Evolutionary conservation across 2,888 invertebrate genomes (phyloP).

Genomic region (Drosophila kuntzei): DNA sequence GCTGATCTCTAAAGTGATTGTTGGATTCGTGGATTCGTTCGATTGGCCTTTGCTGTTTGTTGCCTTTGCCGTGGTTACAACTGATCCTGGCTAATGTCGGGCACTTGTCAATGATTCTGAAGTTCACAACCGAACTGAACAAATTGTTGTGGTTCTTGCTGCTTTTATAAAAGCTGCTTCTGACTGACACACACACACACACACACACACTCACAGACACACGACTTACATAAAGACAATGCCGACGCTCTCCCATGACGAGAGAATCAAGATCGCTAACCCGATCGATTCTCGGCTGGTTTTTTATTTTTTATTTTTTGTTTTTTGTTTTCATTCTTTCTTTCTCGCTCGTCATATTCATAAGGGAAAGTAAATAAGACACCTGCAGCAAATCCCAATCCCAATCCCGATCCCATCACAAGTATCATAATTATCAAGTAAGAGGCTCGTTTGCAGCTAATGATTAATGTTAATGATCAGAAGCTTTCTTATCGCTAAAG

Average conservation of each 20-base stretch:
- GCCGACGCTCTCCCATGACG: constrained; percentile 43
- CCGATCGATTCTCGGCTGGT: constrained; percentile 43
- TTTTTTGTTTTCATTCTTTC: constrained; percentile 6
- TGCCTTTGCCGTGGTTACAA: constrained; percentile 3
- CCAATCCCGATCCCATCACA: constrained; percentile 6
- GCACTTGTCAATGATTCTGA: constrained; percentile 73
- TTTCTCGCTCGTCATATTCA: constrained; percentile 5
- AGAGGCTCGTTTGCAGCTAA: constrained; percentile 22
- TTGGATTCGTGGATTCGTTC: background rate
- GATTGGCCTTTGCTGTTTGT: background rate
- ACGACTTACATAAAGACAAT: constrained; percentile 53
- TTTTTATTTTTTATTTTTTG: background rate
- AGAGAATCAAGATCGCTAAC: constrained; percentile 42
- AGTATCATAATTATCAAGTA: constrained; percentile 17
- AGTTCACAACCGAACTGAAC: constrained; percentile 75
- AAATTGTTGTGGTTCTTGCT: constrained; percentile 61
- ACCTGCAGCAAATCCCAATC: constrained; percentile 37
- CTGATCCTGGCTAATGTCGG: constrained; percentile 45
- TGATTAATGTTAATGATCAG: constrained; percentile 20
- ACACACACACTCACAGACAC: background rate
- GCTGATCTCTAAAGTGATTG: constrained; percentile 23
- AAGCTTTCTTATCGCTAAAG: constrained; percentile 4
- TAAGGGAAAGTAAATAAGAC: constrained; percentile 38
- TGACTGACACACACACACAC: constrained; percentile 23
- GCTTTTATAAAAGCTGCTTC: constrained; percentile 81